phyloP scores from a whole-genome alignment of 2,888 invertebrate species.

The Halictus ligatus region DNA sequence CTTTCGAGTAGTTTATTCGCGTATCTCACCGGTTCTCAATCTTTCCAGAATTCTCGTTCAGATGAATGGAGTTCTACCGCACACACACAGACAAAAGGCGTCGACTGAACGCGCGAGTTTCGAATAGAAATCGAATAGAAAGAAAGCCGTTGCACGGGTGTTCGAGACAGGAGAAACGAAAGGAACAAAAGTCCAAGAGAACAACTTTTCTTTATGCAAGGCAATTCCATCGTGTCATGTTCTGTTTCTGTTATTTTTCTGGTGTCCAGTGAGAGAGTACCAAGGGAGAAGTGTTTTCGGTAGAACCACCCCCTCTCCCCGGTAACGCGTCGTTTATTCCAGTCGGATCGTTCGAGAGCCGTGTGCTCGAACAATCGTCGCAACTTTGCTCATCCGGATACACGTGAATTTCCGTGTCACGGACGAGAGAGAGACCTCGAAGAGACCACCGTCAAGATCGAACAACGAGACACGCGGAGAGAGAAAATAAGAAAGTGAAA shows the following conservation, averaged over 20 bases:
- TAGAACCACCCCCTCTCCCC: neutral
- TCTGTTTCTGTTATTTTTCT: constrained; percentile 37
- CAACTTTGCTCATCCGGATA: constrained; percentile 19
- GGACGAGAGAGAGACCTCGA: constrained; percentile 37
- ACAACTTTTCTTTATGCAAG: constrained; percentile 82
- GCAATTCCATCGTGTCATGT: constrained; percentile 66
- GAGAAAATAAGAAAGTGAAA: neutral
- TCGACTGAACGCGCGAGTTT: neutral
- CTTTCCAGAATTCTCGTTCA: neutral
- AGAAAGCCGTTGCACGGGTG: too few relatives aligned
- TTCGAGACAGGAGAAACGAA: neutral
- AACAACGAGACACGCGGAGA: constrained; percentile 14
- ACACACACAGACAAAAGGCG: too few relatives aligned
- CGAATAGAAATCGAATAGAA: too few relatives aligned
- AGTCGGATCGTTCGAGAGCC: constrained; percentile 20
- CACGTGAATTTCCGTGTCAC: too few relatives aligned
- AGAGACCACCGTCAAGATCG: constrained; percentile 48
- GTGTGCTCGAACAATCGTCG: neutral
- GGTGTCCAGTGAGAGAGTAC: constrained; percentile 41
- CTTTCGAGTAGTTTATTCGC: neutral
- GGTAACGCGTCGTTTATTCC: constrained; percentile 24
- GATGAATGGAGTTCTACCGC: neutral
- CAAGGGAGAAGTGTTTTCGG: constrained; percentile 11
- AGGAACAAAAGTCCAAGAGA: constrained; percentile 5
- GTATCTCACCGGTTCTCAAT: neutral